Evolutionary conservation across 2,797 vertebrate species (phyloP), one percentile per base, ranked within the genome.

Genomic region (Somateria mollissima): DNA sequence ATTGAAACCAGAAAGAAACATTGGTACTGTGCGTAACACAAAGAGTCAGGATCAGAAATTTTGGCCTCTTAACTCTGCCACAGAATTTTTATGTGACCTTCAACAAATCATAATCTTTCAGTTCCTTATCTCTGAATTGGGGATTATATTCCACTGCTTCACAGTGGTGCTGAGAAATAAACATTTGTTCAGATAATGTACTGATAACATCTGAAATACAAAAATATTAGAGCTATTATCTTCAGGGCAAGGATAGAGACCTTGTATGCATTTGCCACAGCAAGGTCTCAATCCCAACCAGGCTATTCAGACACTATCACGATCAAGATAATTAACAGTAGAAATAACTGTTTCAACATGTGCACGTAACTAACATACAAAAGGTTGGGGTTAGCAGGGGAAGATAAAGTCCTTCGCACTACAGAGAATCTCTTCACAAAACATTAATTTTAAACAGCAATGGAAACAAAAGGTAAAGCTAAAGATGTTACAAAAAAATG

Each of bases 81-180:
- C 1, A 1, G 36, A 9, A 30, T 39, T 89, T 84, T 66, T 8
- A 4, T 49, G 61, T 95, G 95, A 95, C 96, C 95, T 96, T 95
- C 87, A 79, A 90, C 70, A 76, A 92, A n/a, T 88, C 79, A 85
- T 53, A 91, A 20, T 88, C 89, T 93, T 89, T 90, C 85, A 76
- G 64, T 95, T 97, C 53, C 83, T 95, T 97, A 94, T 95, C 88
- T 92, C 71, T 87, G 77, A 95, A 74, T 30, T 70, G 90, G 15
- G 83, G 95, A 97, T 95, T 96, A 94, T 95, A 94, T 96, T 93
- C 93, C 71, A 67, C 21, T 13, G 64, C 80, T 84, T 87, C 90
- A 94, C 73, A 87, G 85, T 89, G 62, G 73, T 80, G 61, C 69
- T 0, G 8, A 79, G 87, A 94, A 86, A 89, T 90, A 95, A 96